These are phyloP conservation scores for Anguilla obscura DNA, from an alignment of 2,797 vertebrate genomes.

Conservation along the genomic window DNA sequence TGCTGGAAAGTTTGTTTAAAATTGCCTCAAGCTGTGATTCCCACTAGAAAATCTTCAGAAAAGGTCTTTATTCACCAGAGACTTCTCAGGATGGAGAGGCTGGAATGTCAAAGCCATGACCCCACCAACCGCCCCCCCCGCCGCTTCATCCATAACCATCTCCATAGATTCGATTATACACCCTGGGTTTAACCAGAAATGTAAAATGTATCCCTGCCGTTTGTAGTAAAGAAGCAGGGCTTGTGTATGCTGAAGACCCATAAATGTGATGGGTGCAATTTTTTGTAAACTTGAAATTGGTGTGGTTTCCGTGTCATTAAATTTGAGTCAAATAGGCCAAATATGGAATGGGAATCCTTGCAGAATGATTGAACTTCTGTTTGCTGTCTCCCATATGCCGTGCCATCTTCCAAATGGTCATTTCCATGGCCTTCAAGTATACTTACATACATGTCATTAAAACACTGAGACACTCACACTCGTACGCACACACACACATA, in stretches of 20 bases:
- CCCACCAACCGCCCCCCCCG: slow-evolving; percentile 61
- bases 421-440: slow-evolving; percentile 35
- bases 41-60: slow-evolving; percentile 83
- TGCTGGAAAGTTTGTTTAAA: slow-evolving; percentile 43
- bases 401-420: slow-evolving; percentile 38
- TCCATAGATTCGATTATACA: slow-evolving; percentile 79
- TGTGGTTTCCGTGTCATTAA: slow-evolving; percentile 39
- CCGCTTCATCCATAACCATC: slow-evolving; percentile 76
- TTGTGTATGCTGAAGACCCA: not conserved
- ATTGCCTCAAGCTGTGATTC: slow-evolving; percentile 91
- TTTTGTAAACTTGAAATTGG: not conserved
- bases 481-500: slow-evolving; percentile 18
- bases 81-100: slow-evolving; percentile 74
- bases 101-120: slow-evolving; percentile 82
- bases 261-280: not conserved
- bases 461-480: slow-evolving; percentile 36
- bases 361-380: slow-evolving; percentile 46
- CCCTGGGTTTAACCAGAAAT: slow-evolving; percentile 83
- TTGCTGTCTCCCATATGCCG: slow-evolving; percentile 35
- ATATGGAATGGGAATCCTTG: slow-evolving; percentile 42
- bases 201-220: not conserved
- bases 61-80: slow-evolving; percentile 91
- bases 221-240: not conserved
- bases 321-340: slow-evolving; percentile 42
- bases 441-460: not conserved